phyloP scores from a whole-genome alignment of 2,797 vertebrate species.

The Petrocephalus sullivani region DNA sequence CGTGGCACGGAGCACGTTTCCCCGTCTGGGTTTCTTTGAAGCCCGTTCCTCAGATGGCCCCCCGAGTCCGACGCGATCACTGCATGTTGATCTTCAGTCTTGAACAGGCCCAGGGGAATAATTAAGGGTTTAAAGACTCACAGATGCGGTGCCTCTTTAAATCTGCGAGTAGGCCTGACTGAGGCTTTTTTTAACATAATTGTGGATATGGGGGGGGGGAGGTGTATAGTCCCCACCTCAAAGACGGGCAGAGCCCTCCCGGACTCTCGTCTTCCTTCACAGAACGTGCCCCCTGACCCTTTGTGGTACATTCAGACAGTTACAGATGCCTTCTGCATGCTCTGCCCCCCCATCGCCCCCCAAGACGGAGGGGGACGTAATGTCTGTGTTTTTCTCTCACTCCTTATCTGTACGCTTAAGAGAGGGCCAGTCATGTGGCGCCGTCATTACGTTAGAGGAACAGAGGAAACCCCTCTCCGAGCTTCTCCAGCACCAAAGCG shows the following conservation, averaged over 20 bases:
- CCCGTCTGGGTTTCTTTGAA: neutral
- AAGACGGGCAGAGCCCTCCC: neutral
- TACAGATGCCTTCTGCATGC: neutral
- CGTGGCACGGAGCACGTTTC: neutral
- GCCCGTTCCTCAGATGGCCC: neutral
- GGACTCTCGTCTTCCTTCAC: neutral
- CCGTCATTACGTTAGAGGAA: neutral
- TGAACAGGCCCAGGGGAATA: constrained; percentile 7
- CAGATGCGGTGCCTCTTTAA: neutral
- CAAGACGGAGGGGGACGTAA: neutral
- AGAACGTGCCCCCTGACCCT: neutral
- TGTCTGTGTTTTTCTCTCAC: neutral
- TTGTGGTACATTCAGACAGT: neutral
- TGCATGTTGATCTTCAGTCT: constrained; percentile 10
- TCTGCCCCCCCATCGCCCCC: neutral
- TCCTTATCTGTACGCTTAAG: neutral
- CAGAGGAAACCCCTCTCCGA: neutral
- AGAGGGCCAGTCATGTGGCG: neutral
- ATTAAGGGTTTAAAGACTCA: constrained; percentile 25
- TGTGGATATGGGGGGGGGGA: neutral
- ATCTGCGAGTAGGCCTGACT: neutral
- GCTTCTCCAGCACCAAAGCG: neutral
- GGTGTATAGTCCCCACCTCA: neutral
- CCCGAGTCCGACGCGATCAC: neutral
- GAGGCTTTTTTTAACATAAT: neutral